Conservation (phyloP, 2,113 vertebrate species). For the Centropus bengalensis region DNA sequence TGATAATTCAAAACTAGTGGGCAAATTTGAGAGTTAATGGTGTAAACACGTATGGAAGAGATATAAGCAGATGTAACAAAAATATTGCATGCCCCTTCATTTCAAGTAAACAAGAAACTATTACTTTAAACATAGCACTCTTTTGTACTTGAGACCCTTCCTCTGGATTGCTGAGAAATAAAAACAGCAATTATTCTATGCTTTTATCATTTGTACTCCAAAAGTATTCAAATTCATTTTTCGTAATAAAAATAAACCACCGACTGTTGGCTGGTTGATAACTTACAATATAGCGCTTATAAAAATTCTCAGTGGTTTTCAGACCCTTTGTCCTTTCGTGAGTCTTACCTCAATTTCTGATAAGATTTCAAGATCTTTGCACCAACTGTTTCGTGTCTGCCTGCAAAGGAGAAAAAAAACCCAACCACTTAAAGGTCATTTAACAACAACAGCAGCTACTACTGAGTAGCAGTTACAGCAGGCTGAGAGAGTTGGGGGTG, state of each 20-base stretch:
- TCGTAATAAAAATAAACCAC: background rate
- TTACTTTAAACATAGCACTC: background rate
- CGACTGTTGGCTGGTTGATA: background rate
- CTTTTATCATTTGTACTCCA: background rate
- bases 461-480: background rate
- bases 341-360: conserved; percentile 81
- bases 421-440: background rate
- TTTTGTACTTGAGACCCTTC: background rate
- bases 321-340: background rate
- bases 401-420: conserved; percentile 70
- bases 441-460: background rate
- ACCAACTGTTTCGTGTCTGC: conserved; percentile 82
- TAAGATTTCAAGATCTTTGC: conserved; percentile 85
- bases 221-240: background rate
- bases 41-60: background rate
- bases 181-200: background rate
- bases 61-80: background rate
- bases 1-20: background rate
- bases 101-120: background rate
- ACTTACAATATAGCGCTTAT: background rate
- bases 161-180: background rate
- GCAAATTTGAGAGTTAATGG: background rate
- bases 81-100: background rate
- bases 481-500: too few species aligned
- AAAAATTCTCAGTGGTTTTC: background rate